These are phyloP conservation scores for Linurgus olivaceus DNA, from an alignment of 2,797 vertebrate genomes.

Conservation along the genomic window DNA sequence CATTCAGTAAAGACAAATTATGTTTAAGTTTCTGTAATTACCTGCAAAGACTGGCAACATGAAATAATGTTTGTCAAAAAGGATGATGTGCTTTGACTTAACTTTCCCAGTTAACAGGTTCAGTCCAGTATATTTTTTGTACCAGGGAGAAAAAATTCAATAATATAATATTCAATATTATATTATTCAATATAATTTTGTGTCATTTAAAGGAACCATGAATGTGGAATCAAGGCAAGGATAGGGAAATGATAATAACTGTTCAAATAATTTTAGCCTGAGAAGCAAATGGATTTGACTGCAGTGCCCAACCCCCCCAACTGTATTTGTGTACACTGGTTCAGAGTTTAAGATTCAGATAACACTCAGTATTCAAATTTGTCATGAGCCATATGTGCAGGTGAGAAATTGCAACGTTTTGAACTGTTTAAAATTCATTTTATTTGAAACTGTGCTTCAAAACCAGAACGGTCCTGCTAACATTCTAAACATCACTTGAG, in stretches of 20 bases:
- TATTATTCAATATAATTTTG: neutral
- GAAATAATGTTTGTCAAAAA: neutral
- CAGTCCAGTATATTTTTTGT: neutral
- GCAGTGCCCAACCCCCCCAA: neutral
- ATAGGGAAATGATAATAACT: neutral
- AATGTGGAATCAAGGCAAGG: neutral
- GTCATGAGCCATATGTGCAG: conserved; percentile 60
- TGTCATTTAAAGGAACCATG: neutral
- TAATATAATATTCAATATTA: neutral
- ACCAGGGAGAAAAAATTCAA: neutral
- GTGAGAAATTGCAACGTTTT: conserved; percentile 54
- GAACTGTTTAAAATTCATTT: conserved; percentile 47
- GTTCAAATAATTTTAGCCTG: conserved; percentile 45
- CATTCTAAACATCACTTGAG: neutral
- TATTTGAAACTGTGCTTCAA: conserved; percentile 53
- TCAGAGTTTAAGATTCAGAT: conserved; percentile 44
- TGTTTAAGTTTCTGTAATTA: conserved; percentile 21
- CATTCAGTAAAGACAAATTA: conserved; percentile 22
- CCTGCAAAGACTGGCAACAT: neutral
- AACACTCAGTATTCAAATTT: conserved; percentile 69
- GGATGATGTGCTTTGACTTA: neutral
- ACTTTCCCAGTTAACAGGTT: neutral
- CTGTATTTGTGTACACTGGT: conserved; percentile 24
- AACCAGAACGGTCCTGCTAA: conserved; percentile 15
- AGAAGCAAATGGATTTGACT: conserved; percentile 38